phyloP scores from a whole-genome alignment of 1,140 invertebrate species.

The Phymastichus coffea region DNA sequence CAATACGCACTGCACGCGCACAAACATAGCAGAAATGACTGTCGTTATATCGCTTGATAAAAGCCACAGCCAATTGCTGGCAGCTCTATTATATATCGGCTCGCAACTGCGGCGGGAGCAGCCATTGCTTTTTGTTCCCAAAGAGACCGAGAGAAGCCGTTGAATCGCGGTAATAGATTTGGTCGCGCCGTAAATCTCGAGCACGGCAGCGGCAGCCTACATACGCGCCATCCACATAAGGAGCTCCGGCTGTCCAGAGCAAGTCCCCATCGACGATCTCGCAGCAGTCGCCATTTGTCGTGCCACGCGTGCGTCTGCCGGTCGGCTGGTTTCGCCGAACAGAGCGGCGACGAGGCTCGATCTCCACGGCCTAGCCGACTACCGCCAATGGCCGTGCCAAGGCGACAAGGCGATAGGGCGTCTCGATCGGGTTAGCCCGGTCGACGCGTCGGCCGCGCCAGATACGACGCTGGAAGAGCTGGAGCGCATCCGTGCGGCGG shows the following conservation, averaged over 20 bases:
- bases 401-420: too few species aligned
- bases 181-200: neutral
- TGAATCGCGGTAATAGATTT: constrained; percentile 12
- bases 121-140: neutral
- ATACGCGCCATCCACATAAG: neutral
- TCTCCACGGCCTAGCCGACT: too few species aligned
- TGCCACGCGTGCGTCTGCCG: too few species aligned
- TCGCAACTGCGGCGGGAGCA: neutral
- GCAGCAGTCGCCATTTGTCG: neutral
- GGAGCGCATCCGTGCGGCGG: too few species aligned
- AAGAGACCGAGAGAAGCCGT: neutral
- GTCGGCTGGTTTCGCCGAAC: too few species aligned
- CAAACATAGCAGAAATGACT: neutral
- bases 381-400: too few species aligned
- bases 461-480: too few species aligned
- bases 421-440: too few species aligned
- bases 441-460: too few species aligned
- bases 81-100: neutral
- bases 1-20: neutral
- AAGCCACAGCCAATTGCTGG: neutral
- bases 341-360: too few species aligned
- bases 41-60: neutral
- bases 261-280: neutral
- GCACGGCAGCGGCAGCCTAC: neutral
- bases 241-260: neutral